Percentiles rank a stretch among this genome's conserved stretches.
These are phyloP conservation scores for Mesochorus sp. DNA, from an alignment of 2,888 invertebrate species.

Conservation along the genomic window DNA sequence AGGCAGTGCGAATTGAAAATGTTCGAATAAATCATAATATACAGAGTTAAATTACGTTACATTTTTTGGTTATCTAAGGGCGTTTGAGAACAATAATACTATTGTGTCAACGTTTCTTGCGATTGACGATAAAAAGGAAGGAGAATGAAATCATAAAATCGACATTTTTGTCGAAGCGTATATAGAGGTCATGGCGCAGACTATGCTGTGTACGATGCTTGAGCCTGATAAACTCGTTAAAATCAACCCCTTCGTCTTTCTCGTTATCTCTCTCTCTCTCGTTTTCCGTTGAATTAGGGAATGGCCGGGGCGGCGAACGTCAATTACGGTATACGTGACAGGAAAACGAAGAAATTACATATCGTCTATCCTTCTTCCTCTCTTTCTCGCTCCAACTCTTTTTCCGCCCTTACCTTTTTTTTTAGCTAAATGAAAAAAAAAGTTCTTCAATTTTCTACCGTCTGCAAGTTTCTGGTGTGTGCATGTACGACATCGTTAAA, in stretches of 20 bases:
- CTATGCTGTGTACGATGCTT: background rate
- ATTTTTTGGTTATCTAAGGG: too few species aligned
- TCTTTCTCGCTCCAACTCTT: background rate
- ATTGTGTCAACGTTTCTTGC: background rate
- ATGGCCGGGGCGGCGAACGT: slow-evolving; percentile 15
- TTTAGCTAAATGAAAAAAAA: slow-evolving; percentile 16
- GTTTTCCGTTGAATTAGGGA: slow-evolving; percentile 28
- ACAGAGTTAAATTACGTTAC: too few species aligned
- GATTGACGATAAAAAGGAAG: background rate
- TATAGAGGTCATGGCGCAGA: background rate
- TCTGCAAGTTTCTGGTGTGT: background rate
- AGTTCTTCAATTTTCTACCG: slow-evolving; percentile 17
- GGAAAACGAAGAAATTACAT: slow-evolving; percentile 48
- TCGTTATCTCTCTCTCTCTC: slow-evolving; percentile 1
- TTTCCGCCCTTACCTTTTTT: background rate
- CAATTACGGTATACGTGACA: slow-evolving; percentile 59
- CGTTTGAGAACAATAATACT: too few species aligned
- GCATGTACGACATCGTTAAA: slow-evolving; percentile 18
- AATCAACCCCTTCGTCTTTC: slow-evolving; percentile 38
- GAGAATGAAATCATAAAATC: slow-evolving; percentile 16
- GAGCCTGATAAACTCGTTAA: slow-evolving; percentile 57
- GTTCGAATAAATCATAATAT: too few species aligned
- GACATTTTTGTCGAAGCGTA: slow-evolving; percentile 1
- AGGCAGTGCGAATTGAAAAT: too few species aligned
- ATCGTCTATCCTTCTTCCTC: slow-evolving; percentile 13